These are phyloP conservation scores for Drosophila paulistorum DNA, from an alignment of 1,140 invertebrate genomes.

Conservation along the genomic window DNA sequence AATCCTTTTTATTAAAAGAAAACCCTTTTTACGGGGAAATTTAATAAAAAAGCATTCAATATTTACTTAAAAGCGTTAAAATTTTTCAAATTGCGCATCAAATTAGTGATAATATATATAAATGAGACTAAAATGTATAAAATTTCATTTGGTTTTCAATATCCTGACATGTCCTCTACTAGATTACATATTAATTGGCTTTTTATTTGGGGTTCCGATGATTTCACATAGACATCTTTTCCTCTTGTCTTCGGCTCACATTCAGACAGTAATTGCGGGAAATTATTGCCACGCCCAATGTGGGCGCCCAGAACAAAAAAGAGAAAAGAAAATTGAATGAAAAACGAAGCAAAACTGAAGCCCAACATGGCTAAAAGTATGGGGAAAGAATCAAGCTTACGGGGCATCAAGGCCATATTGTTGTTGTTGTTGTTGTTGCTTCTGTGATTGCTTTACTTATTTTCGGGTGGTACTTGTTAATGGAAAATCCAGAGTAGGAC, in stretches of 20 bases:
- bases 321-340: conserved; percentile 39
- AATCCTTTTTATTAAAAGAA: too few relatives aligned
- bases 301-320: conserved; percentile 52
- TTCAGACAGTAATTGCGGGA: conserved; percentile 67
- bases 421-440: conserved; percentile 12
- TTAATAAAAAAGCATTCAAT: too few relatives aligned
- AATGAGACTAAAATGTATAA: too few relatives aligned
- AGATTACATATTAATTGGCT: neutral
- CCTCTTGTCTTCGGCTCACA: neutral
- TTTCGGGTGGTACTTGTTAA: neutral
- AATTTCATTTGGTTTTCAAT: too few relatives aligned
- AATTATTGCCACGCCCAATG: conserved; percentile 78
- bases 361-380: too few relatives aligned
- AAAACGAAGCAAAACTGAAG: conserved; percentile 2
- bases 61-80: too few relatives aligned
- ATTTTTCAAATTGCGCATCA: too few relatives aligned
- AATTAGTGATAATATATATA: too few relatives aligned
- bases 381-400: conserved; percentile 33
- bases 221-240: too few relatives aligned
- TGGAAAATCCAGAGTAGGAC: neutral
- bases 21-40: too few relatives aligned
- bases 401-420: conserved; percentile 40
- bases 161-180: neutral
- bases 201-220: neutral
- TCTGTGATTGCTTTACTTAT: too few relatives aligned